Percentiles rank a stretch among this genome's conserved stretches.
phyloP scores from a whole-genome alignment of 2,113 vertebrate genomes.

The Callorhinus ursinus region DNA sequence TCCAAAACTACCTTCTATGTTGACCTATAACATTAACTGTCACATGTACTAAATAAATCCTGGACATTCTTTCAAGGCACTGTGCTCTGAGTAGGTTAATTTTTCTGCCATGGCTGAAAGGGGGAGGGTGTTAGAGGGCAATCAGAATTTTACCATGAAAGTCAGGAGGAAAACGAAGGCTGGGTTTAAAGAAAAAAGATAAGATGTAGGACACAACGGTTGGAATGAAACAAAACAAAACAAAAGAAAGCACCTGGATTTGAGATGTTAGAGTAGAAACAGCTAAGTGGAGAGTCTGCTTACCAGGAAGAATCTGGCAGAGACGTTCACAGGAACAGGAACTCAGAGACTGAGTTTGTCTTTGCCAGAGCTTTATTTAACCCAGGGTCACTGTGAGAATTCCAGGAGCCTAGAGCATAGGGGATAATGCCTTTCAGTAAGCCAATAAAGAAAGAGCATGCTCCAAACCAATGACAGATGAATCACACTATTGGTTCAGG shows the following conservation, averaged over 20 bases:
- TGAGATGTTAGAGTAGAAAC: background rate
- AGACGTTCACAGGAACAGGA: background rate
- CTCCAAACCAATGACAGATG: background rate
- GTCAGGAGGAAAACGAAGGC: background rate
- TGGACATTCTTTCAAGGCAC: background rate
- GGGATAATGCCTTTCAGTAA: background rate
- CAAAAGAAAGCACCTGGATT: background rate
- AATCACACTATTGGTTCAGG: background rate
- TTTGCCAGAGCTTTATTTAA: background rate
- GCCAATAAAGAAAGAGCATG: background rate
- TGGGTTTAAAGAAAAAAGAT: background rate
- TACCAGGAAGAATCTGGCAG: background rate
- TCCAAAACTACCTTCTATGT: background rate
- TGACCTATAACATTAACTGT: background rate
- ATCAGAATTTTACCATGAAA: background rate
- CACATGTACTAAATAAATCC: background rate
- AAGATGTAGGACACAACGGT: rapidly evolving
- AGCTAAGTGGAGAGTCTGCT: background rate
- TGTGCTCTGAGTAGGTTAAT: background rate
- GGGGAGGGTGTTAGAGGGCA: background rate
- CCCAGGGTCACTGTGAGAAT: background rate
- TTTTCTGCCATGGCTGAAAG: background rate
- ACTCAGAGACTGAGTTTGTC: background rate
- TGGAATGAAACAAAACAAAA: background rate
- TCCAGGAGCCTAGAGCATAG: background rate